Conservation (phyloP, 2,113 vertebrate genomes). For the Felis catus region F.catus_Fca126_mat1.0 CM031414.1:43377001-43377500, state of each 20-base stretch:
- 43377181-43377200: neutral
- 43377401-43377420: no score
- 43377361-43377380: no score
- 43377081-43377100: neutral
- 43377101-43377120: neutral
- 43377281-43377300: neutral
- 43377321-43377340: neutral
- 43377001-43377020: neutral
- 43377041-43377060: neutral
- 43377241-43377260: neutral
- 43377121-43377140: neutral
- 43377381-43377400: neutral
- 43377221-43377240: neutral
- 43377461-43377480: no score
- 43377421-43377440: no score
- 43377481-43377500: no score
- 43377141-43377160: neutral
- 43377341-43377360: neutral
- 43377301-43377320: neutral
- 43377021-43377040: neutral
- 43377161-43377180: neutral
- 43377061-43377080: neutral
- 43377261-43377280: neutral
- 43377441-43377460: no score
- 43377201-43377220: neutral